Evolutionary conservation across 1,140 invertebrate species (phyloP).

Genomic region (Lutraria rhynchaena): DNA sequence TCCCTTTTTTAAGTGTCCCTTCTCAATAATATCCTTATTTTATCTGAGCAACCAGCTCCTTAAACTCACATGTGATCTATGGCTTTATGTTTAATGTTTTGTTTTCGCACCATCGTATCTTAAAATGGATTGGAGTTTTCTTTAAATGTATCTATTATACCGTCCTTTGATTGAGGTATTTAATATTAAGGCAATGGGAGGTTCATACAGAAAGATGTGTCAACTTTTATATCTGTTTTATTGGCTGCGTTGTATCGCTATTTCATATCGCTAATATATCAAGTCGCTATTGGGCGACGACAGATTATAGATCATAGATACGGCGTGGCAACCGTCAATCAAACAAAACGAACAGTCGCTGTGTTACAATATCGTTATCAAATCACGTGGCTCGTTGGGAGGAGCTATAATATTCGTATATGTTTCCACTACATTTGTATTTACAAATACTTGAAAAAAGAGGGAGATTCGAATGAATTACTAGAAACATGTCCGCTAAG

Average conservation of each 20-base stretch:
- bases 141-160: conserved; percentile 52
- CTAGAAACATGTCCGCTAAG: conserved; percentile 2
- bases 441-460: conserved; percentile 43
- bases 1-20: background rate
- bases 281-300: conserved; percentile 46
- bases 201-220: conserved; percentile 19
- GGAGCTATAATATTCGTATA: background rate
- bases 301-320: conserved; percentile 40
- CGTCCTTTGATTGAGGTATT: conserved; percentile 55
- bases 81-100: conserved; percentile 20
- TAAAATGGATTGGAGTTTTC: conserved; percentile 48
- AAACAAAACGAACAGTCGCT: background rate
- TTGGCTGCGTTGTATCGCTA: conserved; percentile 48
- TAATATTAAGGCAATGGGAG: conserved; percentile 51
- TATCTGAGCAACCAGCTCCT: too few relatives aligned
- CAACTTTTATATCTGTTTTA: conserved; percentile 58
- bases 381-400: conserved; percentile 17
- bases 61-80: conserved; percentile 42
- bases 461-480: conserved; percentile 29
- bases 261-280: conserved; percentile 52
- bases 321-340: conserved; percentile 42
- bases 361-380: background rate
- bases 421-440: background rate
- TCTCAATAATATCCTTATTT: background rate
- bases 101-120: conserved; percentile 45